Evolutionary conservation across 2,888 invertebrate genomes (phyloP), one percentile per base, ranked within the genome.

Genomic region (Pristionchus exspectatus): DNA sequence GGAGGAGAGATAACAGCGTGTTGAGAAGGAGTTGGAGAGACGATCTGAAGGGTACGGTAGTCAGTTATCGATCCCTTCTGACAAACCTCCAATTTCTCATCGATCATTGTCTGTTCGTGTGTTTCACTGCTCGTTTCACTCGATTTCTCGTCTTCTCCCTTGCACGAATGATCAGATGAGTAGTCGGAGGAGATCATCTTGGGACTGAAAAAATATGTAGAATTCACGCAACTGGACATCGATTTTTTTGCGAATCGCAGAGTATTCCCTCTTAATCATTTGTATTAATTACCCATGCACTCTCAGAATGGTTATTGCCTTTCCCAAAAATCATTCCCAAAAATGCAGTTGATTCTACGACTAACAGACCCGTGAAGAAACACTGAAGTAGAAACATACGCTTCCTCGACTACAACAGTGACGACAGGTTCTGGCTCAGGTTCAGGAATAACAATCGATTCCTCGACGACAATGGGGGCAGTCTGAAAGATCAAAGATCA

Each of bases 101-200:
- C 87, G 56, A 88, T 88, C 87, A 63, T 81, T 7, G 81, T 38
- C 27, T 66, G 84, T 33, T 85, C 84, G 87, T 87, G 72, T 38
- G 87, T 69, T n/a, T 74, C 87, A 66, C 66, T 54, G 54, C 74
- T 56, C 12, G 87, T 88, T 12, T 88, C 87, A 50, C 54, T 56
- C 21, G 87, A 74, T 56, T 87, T 87, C 72, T 87, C 87, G 30
- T 89, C 89, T 63, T 89, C 89, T 72, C 66, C 66, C 38, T 81
- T 81, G 89, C 44, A 81, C 5, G 89, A 89, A 38, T 89, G 81
- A 63, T 89, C 89, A 12, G 89, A 89, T 0, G 89, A 89, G 30
- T 89, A 89, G 66, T 89, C 89, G 18, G 89, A 89, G 1, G 89
- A 89, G 50, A 89, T 54, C 89, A 89, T 89, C 50, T 59, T 59